Conservation (phyloP, 2,888 invertebrate genomes). For the Leucophenga montana region DNA sequence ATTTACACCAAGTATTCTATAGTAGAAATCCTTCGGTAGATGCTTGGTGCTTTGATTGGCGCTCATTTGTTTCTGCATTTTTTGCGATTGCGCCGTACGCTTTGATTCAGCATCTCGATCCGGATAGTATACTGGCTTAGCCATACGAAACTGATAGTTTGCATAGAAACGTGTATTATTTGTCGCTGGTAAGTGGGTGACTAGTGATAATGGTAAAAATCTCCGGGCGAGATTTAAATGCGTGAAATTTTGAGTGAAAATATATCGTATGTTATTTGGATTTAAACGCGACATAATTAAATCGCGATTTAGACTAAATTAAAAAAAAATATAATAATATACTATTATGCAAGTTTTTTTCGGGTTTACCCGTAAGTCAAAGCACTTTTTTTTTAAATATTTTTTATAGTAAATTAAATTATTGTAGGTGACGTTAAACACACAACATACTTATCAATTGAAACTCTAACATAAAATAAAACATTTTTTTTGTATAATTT, state of each 20-base stretch:
- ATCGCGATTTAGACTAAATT: constrained; percentile 19
- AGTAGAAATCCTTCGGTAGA: constrained; percentile 66
- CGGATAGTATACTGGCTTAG: constrained; percentile 62
- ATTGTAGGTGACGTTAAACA: not conserved
- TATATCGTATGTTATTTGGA: constrained; percentile 39
- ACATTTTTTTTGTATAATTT: not conserved
- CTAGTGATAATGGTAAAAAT: not conserved
- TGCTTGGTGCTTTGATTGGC: constrained; percentile 38
- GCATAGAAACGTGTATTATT: constrained; percentile 38
- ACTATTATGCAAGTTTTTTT: not conserved
- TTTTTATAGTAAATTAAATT: not conserved
- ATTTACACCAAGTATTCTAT: constrained; percentile 65
- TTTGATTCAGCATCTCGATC: constrained; percentile 58
- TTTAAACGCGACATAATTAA: constrained; percentile 53
- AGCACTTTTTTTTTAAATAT: no score
- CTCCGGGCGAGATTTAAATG: constrained; percentile 30
- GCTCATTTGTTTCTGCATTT: constrained; percentile 1
- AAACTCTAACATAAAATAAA: constrained; percentile 21
- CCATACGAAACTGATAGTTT: constrained; percentile 61
- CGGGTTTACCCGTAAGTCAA: not conserved
- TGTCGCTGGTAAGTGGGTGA: not conserved
- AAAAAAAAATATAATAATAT: no score
- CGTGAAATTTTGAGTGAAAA: constrained; percentile 46
- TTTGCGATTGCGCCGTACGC: constrained; percentile 43
- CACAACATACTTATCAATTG: not conserved